These are phyloP conservation scores for Solea solea DNA, from an alignment of 2,113 vertebrate species.

Conservation along the genomic window DNA sequence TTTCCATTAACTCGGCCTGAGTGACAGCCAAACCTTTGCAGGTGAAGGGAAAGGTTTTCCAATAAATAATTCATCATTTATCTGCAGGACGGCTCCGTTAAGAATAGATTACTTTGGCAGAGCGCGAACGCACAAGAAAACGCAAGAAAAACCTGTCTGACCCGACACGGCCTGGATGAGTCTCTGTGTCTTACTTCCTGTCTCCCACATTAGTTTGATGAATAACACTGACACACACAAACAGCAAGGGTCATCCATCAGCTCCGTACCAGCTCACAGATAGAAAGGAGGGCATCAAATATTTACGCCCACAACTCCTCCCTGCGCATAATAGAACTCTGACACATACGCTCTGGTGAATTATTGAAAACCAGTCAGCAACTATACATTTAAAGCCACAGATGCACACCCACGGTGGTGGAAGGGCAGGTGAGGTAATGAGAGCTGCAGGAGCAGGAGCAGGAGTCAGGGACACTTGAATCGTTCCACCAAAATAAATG, in stretches of 20 bases:
- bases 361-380: slow-evolving; percentile 65
- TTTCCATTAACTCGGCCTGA: slow-evolving; percentile 25
- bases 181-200: slow-evolving; percentile 29
- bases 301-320: slow-evolving; percentile 57
- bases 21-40: slow-evolving; percentile 7
- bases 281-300: slow-evolving; percentile 65
- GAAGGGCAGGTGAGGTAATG: slow-evolving; percentile 21
- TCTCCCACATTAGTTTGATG: slow-evolving; percentile 62
- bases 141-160: slow-evolving; percentile 41
- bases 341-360: slow-evolving; percentile 53
- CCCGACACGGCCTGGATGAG: slow-evolving; percentile 36
- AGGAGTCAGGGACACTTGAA: neutral
- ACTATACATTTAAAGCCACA: slow-evolving; percentile 33
- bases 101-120: slow-evolving; percentile 35
- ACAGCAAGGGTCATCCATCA: slow-evolving; percentile 59
- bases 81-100: slow-evolving; percentile 14
- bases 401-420: slow-evolving; percentile 14
- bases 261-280: slow-evolving; percentile 32
- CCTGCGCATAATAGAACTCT: slow-evolving; percentile 35
- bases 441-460: neutral
- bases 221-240: slow-evolving; percentile 53
- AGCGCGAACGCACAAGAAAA: slow-evolving; percentile 18
- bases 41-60: slow-evolving; percentile 31
- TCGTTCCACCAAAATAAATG: neutral
- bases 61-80: slow-evolving; percentile 44